Conservation (phyloP, 1,140 invertebrate species). For the Cydia strobilella region DNA sequence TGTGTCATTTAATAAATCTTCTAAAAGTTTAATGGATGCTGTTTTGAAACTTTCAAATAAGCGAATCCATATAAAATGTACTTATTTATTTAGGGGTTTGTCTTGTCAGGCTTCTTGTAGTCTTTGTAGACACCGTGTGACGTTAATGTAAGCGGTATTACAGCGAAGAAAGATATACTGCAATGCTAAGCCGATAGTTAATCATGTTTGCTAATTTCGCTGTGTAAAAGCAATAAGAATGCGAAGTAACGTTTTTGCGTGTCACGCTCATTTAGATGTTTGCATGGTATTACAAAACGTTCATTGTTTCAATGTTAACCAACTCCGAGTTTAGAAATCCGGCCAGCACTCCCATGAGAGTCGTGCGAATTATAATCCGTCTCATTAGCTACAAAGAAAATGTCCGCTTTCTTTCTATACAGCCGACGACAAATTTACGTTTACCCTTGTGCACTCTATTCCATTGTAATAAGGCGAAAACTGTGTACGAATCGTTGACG, state of each 20-base stretch:
- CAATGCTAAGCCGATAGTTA: conserved; percentile 12
- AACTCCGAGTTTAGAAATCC: conserved; percentile 43
- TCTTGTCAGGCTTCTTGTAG: too few species aligned
- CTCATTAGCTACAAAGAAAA: conserved; percentile 63
- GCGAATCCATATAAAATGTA: too few species aligned
- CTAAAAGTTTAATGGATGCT: too few species aligned
- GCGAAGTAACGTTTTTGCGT: conserved; percentile 31
- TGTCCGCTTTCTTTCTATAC: conserved; percentile 51
- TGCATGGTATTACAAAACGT: conserved; percentile 44
- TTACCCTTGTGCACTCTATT: neutral
- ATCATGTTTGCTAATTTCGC: conserved; percentile 26
- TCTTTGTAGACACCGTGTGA: too few species aligned
- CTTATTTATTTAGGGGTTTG: too few species aligned
- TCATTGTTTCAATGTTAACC: conserved; percentile 46
- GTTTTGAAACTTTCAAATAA: too few species aligned
- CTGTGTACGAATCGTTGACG: neutral
- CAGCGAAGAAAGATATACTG: neutral
- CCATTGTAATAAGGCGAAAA: neutral
- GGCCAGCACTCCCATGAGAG: conserved; percentile 49
- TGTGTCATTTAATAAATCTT: too few species aligned
- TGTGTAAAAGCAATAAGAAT: conserved; percentile 19
- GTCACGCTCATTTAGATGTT: conserved; percentile 41
- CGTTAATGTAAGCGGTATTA: neutral
- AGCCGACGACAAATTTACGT: neutral
- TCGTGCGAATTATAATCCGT: conserved; percentile 64